Percentiles rank a stretch among this genome's conserved stretches.
Evolutionary conservation across 2,888 invertebrate genomes (phyloP).

Genomic region (Volucella inanis): DNA sequence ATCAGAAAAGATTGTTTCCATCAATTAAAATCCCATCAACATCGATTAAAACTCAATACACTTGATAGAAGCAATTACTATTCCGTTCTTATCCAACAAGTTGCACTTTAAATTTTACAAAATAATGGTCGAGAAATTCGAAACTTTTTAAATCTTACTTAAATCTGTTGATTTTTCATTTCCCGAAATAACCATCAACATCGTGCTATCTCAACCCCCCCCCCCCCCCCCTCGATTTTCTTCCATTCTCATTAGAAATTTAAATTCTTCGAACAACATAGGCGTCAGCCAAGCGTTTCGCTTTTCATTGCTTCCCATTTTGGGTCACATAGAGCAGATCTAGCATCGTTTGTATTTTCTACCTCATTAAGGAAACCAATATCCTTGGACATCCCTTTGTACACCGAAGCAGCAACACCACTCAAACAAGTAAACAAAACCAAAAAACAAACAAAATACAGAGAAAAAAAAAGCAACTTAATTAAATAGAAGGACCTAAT

Average conservation of each 20-base stretch:
- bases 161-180: slow-evolving; percentile 38
- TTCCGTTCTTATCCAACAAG: too few species aligned
- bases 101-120: too few species aligned
- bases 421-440: slow-evolving; percentile 34
- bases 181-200: background rate
- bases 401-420: slow-evolving; percentile 9
- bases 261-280: background rate
- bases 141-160: background rate
- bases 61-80: too few species aligned
- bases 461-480: slow-evolving; percentile 44
- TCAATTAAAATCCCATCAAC: too few species aligned
- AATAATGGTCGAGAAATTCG: background rate
- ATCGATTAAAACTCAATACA: too few species aligned
- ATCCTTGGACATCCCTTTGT: slow-evolving; percentile 31
- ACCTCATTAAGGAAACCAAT: slow-evolving; percentile 46
- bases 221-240: too few species aligned
- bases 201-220: background rate
- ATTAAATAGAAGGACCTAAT: slow-evolving; percentile 60
- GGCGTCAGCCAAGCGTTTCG: background rate
- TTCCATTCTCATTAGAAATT: slow-evolving; percentile 29
- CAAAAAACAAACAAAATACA: slow-evolving; percentile 10
- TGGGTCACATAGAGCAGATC: background rate
- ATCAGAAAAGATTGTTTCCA: too few species aligned
- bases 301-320: background rate
- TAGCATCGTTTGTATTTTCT: slow-evolving; percentile 26